Base-by-base conservation (phyloP, 2,888 invertebrate genomes). In the Lithophane ornitopus region DNA sequence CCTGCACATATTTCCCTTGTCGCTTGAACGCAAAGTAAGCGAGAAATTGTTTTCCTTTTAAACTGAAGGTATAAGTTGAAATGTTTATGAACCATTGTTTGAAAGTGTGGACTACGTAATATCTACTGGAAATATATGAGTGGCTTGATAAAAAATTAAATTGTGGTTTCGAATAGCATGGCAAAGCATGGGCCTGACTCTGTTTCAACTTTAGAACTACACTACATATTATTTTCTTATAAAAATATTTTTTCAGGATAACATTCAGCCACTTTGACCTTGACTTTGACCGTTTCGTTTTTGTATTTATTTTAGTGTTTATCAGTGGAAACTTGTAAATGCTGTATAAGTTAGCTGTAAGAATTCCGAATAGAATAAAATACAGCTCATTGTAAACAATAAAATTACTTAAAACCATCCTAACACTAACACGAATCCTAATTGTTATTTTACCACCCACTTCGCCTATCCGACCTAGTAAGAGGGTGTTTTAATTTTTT, bases 1-100 rank as follows among this genome's bases (percentile, higher is more conserved):
- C 93, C 85, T 90, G 91, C 92, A 92, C 87, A 91, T 93, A 94
- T 93, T 93, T 92, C 91, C 92, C 91, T 89, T 89, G 93, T 90
- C 91, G 91, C 92, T 93, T 93, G 89, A 94, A 91, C 87, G 93
- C 94, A 94, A 95, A 94, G 93, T 94, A 93, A 93, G 93, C 94
- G 94, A 92, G 93, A 95, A 95, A 95, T 94, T 94, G 94, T 92
- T 93, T 94, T 91, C 92, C 90, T 91, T 93, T 92, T 91, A 93
- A 91, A 93, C 78, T 91, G 87, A 86, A 89, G 81, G 77, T 68
- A 81, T 84, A 82, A 87, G 76, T 87, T 89, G 87, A 90, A 92
- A 91, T 92, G 90, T 92, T 92, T 92, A 92, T 92, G 89, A 89
- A 90, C 85, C 89, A 91, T 90, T 91, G 90, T 90, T 87, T 77